Evolutionary conservation across 1,140 invertebrate genomes (phyloP), one percentile per base, ranked within the genome.

Genomic region (Anthonomus grandis): DNA sequence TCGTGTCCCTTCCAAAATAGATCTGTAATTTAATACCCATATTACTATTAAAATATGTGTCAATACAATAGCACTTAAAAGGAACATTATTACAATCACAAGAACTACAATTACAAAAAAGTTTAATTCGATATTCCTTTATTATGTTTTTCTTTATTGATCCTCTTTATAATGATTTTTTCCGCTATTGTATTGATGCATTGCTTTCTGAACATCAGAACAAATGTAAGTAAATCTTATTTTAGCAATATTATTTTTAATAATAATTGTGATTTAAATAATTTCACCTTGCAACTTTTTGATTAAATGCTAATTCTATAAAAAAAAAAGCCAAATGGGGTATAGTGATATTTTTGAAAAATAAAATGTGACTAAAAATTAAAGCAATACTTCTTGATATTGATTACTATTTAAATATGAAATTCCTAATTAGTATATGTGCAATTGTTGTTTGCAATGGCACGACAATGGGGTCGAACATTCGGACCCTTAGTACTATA

Each of bases 301-400:
- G n/a, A n/a, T n/a, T n/a, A n/a, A n/a, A n/a, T n/a, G n/a, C n/a
- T n/a, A n/a, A n/a, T n/a, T n/a, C n/a, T n/a, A n/a, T n/a, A n/a
- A n/a, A n/a, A n/a, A n/a, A n/a, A 21, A 54, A 62, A 69, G 67
- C 71, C 69, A 71, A 67, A 66, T 62, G 57, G 62, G 69, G 68
- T 73, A 76, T 72, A 78, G 79, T 81, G 79, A 82, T 83, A 82
- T 81, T 80, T 81, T 81, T 79, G 76, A 24, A 58, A 34, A 49
- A 57, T 38, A 18, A 42, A 42, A 13, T 81, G 78, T 81, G 79
- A 81, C 78, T 80, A 73, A 70, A 60, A 81, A 79, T 78, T 72
- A 75, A 81, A 83, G 80, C 80, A 83, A 82, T 82, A 83, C 79
- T 77, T 79, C 78, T 79, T 78, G 75, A 75, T 79, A 76, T 80